phyloP scores from a whole-genome alignment of 2,797 vertebrate species.

The Euthynnus affinis region DNA sequence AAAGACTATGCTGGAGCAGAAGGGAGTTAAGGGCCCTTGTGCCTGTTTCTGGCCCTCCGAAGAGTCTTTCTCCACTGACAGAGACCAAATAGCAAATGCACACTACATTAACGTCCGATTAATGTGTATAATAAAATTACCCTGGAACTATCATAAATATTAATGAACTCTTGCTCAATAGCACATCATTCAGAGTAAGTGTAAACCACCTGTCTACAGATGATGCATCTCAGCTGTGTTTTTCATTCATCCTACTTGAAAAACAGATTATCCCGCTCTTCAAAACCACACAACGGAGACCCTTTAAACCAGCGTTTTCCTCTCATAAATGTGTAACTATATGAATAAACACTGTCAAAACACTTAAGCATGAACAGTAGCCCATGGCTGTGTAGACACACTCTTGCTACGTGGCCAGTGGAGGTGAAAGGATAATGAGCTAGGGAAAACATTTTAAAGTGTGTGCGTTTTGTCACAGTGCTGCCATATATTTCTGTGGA shows the following conservation, averaged over 20 bases:
- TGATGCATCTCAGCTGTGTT: not conserved
- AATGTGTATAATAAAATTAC: conserved; percentile 15
- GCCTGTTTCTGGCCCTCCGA: conserved; percentile 13
- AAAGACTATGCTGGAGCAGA: conserved; percentile 25
- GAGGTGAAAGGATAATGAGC: conserved; percentile 24
- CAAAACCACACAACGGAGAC: not conserved
- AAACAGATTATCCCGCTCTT: not conserved
- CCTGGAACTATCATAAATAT: conserved; percentile 13
- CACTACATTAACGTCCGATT: not conserved
- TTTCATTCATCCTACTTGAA: conserved; percentile 4
- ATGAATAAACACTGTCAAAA: not conserved
- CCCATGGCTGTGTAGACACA: not conserved
- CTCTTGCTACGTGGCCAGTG: not conserved
- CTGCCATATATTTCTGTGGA: conserved; percentile 52
- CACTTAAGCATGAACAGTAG: not conserved
- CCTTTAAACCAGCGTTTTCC: not conserved
- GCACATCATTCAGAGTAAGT: conserved; percentile 9
- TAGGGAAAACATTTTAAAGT: conserved; percentile 22
- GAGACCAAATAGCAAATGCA: conserved; percentile 11
- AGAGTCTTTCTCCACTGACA: conserved; percentile 8
- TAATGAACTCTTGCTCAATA: conserved; percentile 21
- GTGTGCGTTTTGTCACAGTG: conserved; percentile 37
- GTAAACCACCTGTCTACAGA: not conserved
- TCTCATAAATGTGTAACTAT: not conserved
- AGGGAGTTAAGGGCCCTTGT: not conserved